A percentile compares a stretch with the other conserved stretches of the same genome.
Conservation (phyloP, 2,113 vertebrate species). For the Circaetus gallicus region DNA sequence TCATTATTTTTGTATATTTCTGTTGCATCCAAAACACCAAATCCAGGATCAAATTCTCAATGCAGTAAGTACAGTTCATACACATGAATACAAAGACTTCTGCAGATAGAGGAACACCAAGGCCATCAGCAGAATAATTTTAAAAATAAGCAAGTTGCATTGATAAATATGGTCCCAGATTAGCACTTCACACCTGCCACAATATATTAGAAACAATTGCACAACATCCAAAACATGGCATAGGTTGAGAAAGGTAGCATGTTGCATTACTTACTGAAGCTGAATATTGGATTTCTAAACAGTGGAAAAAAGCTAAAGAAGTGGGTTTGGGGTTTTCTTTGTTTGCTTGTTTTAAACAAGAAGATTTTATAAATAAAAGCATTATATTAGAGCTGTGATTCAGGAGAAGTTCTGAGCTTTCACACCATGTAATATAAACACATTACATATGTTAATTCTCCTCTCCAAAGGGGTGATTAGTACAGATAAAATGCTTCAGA, state of each 20-base stretch:
- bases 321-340: accelerated
- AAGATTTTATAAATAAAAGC: neutral
- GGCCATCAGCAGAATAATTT: neutral
- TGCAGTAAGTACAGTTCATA: neutral
- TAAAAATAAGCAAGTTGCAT: neutral
- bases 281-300: neutral
- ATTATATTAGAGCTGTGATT: neutral
- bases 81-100: neutral
- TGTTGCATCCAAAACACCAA: neutral
- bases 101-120: neutral
- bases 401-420: neutral
- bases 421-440: neutral
- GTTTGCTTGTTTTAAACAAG: neutral
- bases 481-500: neutral
- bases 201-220: neutral
- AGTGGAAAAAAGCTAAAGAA: neutral
- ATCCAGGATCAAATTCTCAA: neutral
- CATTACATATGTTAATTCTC: neutral
- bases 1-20: neutral
- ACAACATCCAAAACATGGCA: neutral
- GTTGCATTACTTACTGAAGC: neutral
- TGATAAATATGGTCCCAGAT: neutral
- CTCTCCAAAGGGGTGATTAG: neutral
- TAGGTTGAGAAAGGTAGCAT: neutral
- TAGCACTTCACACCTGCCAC: neutral